These are phyloP conservation scores for Colius striatus DNA, from an alignment of 2,113 vertebrate species.

Conservation along the genomic window DNA sequence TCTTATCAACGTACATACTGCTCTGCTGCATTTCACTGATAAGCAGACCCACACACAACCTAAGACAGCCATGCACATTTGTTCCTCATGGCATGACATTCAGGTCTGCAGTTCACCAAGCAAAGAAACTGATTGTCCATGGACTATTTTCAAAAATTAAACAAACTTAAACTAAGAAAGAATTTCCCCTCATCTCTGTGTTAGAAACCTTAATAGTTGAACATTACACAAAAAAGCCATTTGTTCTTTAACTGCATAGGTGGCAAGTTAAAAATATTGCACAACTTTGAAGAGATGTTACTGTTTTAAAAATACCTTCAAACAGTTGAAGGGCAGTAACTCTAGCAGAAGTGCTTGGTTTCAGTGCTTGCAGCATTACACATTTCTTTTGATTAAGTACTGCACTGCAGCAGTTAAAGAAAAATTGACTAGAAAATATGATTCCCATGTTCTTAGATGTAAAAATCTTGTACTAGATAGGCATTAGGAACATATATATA, in stretches of 20 bases:
- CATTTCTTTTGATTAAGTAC: background rate
- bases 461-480: background rate
- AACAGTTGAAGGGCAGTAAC: background rate
- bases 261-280: background rate
- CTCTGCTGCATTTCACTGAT: constrained; percentile 29
- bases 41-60: background rate
- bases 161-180: background rate
- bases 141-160: background rate
- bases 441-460: background rate
- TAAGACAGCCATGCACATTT: background rate
- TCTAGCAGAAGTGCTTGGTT: background rate
- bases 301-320: background rate
- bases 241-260: background rate
- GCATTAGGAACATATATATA: background rate
- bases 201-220: background rate
- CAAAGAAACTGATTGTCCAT: background rate
- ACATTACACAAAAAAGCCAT: background rate
- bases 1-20: background rate
- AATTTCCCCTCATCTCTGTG: background rate
- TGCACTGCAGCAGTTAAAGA: background rate
- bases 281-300: background rate
- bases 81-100: background rate
- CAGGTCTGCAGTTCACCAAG: background rate
- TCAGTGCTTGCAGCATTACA: background rate
- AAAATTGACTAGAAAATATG: background rate